Conservation (phyloP, 2,113 vertebrate species). For the Agapornis roseicollis region DNA sequence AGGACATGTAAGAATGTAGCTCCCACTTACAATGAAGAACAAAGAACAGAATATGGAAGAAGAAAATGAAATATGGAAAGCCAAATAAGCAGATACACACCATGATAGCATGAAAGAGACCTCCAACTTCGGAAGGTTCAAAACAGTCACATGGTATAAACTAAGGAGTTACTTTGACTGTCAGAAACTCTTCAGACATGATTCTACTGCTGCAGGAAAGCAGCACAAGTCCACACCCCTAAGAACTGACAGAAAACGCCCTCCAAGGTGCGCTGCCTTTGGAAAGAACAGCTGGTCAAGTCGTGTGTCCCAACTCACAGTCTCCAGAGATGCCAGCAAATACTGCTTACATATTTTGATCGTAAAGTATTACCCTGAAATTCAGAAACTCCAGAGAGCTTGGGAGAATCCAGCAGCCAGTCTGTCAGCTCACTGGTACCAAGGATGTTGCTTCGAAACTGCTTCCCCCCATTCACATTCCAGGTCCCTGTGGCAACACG, state of each 20-base stretch:
- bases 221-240: background rate
- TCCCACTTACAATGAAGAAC: background rate
- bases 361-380: constrained; percentile 69
- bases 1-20: background rate
- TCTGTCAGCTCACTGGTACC: constrained; percentile 74
- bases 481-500: constrained; percentile 78
- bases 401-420: constrained; percentile 80
- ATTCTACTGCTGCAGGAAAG: background rate
- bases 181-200: background rate
- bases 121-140: background rate
- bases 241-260: background rate
- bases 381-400: constrained; percentile 61
- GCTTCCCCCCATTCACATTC: constrained; percentile 83
- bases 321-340: background rate
- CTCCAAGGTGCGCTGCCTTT: background rate
- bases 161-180: background rate
- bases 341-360: background rate
- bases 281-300: background rate
- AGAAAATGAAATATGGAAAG: background rate
- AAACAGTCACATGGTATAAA: background rate
- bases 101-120: fast-evolving
- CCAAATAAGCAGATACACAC: background rate
- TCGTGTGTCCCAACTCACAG: background rate
- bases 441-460: constrained; percentile 79
- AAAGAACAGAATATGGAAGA: background rate